Percentiles rank a stretch among this genome's conserved stretches.
Conservation (phyloP, 2,888 invertebrate genomes). For the Sphecodes monilicornis region DNA sequence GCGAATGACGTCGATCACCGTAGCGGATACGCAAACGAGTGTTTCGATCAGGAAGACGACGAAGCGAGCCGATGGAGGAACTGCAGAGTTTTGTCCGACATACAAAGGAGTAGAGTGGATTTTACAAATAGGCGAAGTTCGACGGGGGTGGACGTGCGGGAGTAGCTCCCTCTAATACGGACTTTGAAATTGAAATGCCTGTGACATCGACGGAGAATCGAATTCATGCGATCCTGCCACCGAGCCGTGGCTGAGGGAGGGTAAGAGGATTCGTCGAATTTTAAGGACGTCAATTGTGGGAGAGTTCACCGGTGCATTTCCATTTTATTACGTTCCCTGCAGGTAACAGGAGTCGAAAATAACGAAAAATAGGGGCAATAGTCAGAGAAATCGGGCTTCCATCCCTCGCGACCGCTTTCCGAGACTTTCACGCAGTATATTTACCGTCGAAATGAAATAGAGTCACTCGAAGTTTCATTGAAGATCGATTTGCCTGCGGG, state of each 20-base stretch:
- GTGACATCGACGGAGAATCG: constrained; percentile 21
- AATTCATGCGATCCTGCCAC: not conserved
- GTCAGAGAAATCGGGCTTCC: not conserved
- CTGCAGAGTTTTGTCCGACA: constrained; percentile 49
- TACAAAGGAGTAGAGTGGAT: constrained; percentile 39
- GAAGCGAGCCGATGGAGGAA: not conserved
- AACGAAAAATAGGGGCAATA: not conserved
- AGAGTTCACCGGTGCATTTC: not conserved
- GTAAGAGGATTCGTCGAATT: constrained; percentile 12
- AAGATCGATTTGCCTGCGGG: not conserved
- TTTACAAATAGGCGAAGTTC: constrained; percentile 39
- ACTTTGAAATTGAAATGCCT: constrained; percentile 43
- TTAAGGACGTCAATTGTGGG: constrained; percentile 2
- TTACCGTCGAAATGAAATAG: constrained; percentile 1
- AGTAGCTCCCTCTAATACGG: not conserved
- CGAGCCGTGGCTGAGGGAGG: not conserved
- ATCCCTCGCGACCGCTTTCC: not conserved
- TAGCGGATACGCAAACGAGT: constrained; percentile 43
- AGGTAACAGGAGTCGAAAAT: not conserved
- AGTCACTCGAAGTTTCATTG: not conserved
- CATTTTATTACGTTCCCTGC: constrained; percentile 15
- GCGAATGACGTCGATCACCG: constrained; percentile 56
- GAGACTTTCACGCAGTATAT: not conserved
- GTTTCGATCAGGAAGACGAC: constrained; percentile 24
- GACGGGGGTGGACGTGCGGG: not conserved